Evolutionary conservation across 2,888 invertebrate genomes (phyloP).

Genomic region (Apamea epomidion): DNA sequence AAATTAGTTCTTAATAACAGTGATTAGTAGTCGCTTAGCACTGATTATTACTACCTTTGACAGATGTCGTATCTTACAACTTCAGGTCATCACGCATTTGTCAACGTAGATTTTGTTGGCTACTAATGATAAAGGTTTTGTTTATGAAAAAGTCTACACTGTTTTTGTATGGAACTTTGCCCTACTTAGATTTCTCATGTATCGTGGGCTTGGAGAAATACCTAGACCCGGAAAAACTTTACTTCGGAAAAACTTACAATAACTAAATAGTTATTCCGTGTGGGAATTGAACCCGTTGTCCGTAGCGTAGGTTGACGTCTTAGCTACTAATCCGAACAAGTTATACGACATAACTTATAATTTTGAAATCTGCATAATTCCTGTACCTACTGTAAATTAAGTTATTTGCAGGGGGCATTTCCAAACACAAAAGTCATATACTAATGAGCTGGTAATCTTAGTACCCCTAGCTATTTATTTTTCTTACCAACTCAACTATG

Average conservation of each 20-base stretch:
- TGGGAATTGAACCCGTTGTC: neutral
- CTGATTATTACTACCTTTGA: slow-evolving; percentile 8
- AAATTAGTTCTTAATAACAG: slow-evolving; percentile 12
- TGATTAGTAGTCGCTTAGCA: slow-evolving; percentile 18
- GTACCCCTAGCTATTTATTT: neutral
- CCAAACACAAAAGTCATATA: neutral
- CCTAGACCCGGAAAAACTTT: no score
- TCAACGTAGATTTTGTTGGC: slow-evolving; percentile 15
- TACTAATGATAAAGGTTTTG: neutral
- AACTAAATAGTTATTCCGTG: neutral
- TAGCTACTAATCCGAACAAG: neutral
- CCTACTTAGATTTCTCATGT: neutral
- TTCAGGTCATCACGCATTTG: slow-evolving; percentile 37
- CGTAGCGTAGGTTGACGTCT: neutral
- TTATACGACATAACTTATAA: neutral
- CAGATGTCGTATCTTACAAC: slow-evolving; percentile 11
- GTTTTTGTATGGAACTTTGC: neutral
- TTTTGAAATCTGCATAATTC: neutral
- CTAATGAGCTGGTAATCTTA: neutral
- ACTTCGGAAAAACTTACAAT: neutral
- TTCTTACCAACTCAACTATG: neutral
- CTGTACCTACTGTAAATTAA: neutral
- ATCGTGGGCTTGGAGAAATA: neutral
- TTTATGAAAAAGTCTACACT: neutral
- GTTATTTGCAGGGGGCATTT: neutral